These are phyloP conservation scores for Torymus aiolomorphi DNA, from an alignment of 2,888 invertebrate species.

Conservation along the genomic window DNA sequence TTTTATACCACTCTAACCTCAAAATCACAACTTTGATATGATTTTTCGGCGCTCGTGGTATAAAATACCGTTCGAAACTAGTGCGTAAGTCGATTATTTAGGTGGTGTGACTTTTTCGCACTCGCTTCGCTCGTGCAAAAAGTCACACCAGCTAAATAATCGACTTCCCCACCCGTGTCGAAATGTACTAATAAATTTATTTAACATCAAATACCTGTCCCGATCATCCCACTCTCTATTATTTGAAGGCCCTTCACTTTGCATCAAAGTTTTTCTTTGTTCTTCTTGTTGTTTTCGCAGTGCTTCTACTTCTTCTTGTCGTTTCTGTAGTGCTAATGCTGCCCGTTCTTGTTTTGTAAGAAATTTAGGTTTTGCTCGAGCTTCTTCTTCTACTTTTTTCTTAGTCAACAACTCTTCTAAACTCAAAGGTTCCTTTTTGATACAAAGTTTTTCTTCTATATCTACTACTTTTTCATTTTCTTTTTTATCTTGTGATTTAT, in stretches of 20 bases:
- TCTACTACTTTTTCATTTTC: conserved; percentile 71
- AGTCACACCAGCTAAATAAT: too few species aligned
- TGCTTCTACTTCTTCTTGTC: conserved; percentile 92
- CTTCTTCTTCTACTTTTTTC: too few species aligned
- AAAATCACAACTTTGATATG: too few species aligned
- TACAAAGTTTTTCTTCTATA: conserved; percentile 70
- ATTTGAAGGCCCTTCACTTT: conserved; percentile 67
- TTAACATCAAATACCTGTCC: conserved; percentile 66
- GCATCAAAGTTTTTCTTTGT: conserved; percentile 75
- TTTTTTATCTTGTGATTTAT: conserved; percentile 69
- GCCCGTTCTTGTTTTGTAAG: conserved; percentile 96
- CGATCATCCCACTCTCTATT: conserved; percentile 77
- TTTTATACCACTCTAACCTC: too few species aligned
- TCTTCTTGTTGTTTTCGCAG: conserved; percentile 85
- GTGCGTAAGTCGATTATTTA: too few species aligned
- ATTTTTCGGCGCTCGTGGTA: too few species aligned
- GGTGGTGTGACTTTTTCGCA: too few species aligned
- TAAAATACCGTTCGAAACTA: too few species aligned
- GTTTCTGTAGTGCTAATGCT: conserved; percentile 89
- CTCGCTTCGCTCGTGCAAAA: too few species aligned
- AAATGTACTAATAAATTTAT: conserved; percentile 6
- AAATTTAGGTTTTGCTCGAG: conserved; percentile 96
- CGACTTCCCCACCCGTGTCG: too few species aligned
- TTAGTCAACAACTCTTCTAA: conserved; percentile 96
- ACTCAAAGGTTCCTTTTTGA: conserved; percentile 93